Conservation (phyloP, 1,140 invertebrate genomes). For the Anagrus nilaparvatae region DNA sequence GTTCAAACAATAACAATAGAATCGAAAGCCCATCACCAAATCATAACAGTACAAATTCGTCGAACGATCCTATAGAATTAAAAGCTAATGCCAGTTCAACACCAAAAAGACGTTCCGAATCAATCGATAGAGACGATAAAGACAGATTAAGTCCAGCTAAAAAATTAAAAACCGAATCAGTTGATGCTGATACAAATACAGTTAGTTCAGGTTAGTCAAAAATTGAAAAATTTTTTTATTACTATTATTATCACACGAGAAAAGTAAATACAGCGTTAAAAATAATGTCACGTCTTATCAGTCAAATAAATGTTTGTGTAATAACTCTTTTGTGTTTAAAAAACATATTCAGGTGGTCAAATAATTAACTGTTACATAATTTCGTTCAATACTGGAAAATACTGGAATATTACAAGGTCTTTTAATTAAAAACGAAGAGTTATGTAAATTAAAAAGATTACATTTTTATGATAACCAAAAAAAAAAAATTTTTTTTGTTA, state of each 20-base stretch:
- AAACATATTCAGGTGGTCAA: too few relatives aligned
- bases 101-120: conserved; percentile 58
- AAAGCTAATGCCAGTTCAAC: conserved; percentile 57
- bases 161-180: conserved; percentile 67
- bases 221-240: background rate
- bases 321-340: too few relatives aligned
- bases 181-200: conserved; percentile 79
- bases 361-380: too few relatives aligned
- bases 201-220: conserved; percentile 71
- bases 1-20: too few relatives aligned
- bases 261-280: background rate
- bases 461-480: too few relatives aligned
- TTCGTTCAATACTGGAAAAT: too few relatives aligned
- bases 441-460: too few relatives aligned
- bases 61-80: conserved; percentile 35
- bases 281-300: too few relatives aligned
- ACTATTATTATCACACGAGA: background rate
- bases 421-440: too few relatives aligned
- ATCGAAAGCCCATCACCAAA: conserved; percentile 57
- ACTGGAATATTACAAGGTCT: too few relatives aligned
- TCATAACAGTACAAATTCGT: conserved; percentile 24
- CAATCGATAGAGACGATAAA: conserved; percentile 47
- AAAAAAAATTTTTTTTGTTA: too few relatives aligned
- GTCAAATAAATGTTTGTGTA: too few relatives aligned
- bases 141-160: conserved; percentile 48